Evolutionary conservation across 2,888 invertebrate genomes (phyloP).

Genomic region (Baronia brevicornis): DNA sequence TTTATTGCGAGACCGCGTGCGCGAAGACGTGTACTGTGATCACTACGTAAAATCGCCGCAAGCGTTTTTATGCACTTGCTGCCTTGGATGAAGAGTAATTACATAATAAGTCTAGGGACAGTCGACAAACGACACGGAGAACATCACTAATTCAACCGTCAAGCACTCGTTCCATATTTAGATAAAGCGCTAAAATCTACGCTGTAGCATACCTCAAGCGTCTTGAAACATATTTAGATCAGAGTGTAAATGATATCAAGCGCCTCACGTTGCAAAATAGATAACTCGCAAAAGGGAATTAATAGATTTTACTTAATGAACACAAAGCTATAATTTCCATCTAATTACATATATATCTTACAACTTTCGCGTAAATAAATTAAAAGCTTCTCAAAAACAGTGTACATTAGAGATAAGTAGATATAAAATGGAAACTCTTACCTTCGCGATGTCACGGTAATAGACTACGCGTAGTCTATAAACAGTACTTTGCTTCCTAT

Average conservation of each 20-base stretch:
- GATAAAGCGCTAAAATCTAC: conserved; percentile 63
- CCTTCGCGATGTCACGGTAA: conserved; percentile 43
- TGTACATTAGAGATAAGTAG: conserved; percentile 13
- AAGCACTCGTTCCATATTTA: conserved; percentile 68
- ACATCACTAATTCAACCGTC: conserved; percentile 40
- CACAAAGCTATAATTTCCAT: conserved; percentile 40
- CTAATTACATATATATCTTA: conserved; percentile 27
- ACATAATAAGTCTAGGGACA: conserved; percentile 58
- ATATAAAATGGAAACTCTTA: conserved; percentile 30
- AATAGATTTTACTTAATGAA: conserved; percentile 45
- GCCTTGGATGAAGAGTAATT: conserved; percentile 51
- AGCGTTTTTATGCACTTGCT: conserved; percentile 58
- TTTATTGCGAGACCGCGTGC: conserved; percentile 34
- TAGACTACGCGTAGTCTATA: conserved; percentile 54
- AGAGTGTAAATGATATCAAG: conserved; percentile 66
- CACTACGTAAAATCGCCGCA: conserved; percentile 67
- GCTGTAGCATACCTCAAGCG: conserved; percentile 55
- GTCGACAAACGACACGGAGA: conserved; percentile 32
- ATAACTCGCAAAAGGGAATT: conserved; percentile 27
- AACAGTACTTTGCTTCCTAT: conserved; percentile 70
- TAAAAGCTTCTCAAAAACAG: conserved; percentile 2
- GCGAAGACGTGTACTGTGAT: conserved; percentile 39
- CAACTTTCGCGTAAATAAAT: conserved; percentile 14
- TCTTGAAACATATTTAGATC: conserved; percentile 69
- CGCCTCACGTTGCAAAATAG: conserved; percentile 28